Evolutionary conservation across 2,888 invertebrate genomes (phyloP).

Genomic region (Drosophila demipolita): DNA sequence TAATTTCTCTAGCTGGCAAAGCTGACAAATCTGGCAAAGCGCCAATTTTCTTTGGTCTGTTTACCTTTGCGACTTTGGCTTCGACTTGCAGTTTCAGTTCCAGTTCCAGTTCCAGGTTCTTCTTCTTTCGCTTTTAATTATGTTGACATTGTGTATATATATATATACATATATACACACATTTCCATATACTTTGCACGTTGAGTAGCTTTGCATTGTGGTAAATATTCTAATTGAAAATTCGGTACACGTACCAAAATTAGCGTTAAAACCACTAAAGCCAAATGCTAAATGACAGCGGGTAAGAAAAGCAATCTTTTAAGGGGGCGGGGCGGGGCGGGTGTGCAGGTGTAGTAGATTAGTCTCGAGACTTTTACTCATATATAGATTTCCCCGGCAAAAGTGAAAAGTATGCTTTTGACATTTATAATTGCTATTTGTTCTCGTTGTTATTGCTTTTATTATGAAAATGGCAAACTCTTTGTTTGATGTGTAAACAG

Average conservation of each 20-base stretch:
- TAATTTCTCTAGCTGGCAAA: slow-evolving; percentile 13
- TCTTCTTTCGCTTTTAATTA: slow-evolving; percentile 14
- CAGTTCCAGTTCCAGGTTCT: background rate
- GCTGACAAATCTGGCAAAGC: slow-evolving; percentile 17
- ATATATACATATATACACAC: background rate
- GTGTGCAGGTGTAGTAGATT: background rate
- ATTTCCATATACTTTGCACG: background rate
- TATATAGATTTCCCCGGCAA: background rate
- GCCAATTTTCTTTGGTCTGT: slow-evolving; percentile 27
- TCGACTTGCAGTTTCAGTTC: slow-evolving; percentile 14
- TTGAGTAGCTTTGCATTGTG: slow-evolving; percentile 15
- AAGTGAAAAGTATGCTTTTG: slow-evolving; percentile 6
- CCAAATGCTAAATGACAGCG: slow-evolving; percentile 12
- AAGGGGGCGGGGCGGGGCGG: background rate
- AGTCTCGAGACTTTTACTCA: background rate
- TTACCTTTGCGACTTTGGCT: slow-evolving; percentile 30
- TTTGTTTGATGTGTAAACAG: slow-evolving; percentile 5
- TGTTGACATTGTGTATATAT: slow-evolving; percentile 21
- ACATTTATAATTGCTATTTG: slow-evolving; percentile 13
- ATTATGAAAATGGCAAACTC: slow-evolving; percentile 1
- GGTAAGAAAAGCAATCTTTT: background rate
- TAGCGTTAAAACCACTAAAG: slow-evolving; percentile 17
- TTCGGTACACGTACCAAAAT: slow-evolving; percentile 22
- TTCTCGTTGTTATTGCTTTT: background rate
- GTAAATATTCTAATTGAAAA: slow-evolving; percentile 9